Evolutionary conservation across 2,888 invertebrate species (phyloP).

Genomic region (Calameuta pallipes): DNA sequence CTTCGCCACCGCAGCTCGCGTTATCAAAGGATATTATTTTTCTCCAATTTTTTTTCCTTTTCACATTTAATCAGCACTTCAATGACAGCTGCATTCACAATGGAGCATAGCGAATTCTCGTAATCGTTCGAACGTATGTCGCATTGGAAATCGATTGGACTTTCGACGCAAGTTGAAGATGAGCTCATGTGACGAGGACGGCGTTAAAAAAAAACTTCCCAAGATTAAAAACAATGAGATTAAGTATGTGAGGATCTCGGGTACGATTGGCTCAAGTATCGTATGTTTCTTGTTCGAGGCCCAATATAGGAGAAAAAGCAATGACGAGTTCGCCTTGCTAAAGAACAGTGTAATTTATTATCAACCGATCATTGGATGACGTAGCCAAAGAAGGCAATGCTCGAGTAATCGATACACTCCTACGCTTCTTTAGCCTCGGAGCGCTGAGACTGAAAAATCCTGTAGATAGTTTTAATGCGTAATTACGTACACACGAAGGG

Average conservation of each 20-base stretch:
- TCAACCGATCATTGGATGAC: background rate
- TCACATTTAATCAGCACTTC: background rate
- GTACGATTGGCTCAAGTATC: background rate
- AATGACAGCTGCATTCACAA: background rate
- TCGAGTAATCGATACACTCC: background rate
- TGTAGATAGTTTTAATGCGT: background rate
- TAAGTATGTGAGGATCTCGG: background rate
- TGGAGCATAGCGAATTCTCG: background rate
- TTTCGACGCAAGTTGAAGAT: background rate
- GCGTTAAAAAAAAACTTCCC: too few relatives aligned
- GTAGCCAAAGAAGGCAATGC: too few relatives aligned
- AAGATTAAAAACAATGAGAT: background rate
- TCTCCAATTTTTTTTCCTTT: constrained; percentile 8
- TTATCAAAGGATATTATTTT: constrained; percentile 19
- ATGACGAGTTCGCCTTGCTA: background rate
- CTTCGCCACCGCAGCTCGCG: too few relatives aligned
- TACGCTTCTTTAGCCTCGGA: background rate
- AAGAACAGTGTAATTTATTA: background rate
- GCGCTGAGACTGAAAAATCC: background rate
- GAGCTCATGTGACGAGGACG: too few relatives aligned
- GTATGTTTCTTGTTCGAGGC: background rate
- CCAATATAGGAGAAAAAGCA: background rate
- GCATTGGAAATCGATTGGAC: background rate
- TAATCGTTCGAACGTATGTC: background rate
- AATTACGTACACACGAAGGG: background rate